Evolutionary conservation across 1,140 invertebrate genomes (phyloP).

Genomic region (Nixonia krombeini): DNA sequence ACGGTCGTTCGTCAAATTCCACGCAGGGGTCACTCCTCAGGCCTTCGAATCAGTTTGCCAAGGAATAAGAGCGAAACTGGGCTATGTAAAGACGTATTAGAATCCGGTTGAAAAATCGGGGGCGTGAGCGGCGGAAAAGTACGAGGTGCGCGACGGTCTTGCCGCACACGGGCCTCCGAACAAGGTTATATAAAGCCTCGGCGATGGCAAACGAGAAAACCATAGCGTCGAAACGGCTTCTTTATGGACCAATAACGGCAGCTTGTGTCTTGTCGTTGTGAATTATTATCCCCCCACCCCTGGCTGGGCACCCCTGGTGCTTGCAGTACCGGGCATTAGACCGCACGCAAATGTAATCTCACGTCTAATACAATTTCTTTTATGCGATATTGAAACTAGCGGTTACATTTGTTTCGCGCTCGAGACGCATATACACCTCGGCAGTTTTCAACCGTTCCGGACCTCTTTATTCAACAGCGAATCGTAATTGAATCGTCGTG

Average conservation of each 20-base stretch:
- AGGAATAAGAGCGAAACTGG: too few species aligned
- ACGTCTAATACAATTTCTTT: constrained; percentile 24
- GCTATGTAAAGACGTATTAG: too few species aligned
- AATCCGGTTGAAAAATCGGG: constrained; percentile 18
- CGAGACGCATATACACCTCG: too few species aligned
- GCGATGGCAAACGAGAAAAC: constrained; percentile 27
- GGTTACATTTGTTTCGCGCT: background rate
- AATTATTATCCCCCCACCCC: constrained; percentile 57
- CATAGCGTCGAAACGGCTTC: constrained; percentile 44
- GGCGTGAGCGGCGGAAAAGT: background rate
- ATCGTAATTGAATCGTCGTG: too few species aligned
- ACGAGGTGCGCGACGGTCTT: background rate
- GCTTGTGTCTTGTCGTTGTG: constrained; percentile 59
- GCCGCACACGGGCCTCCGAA: background rate
- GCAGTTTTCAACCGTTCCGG: too few species aligned
- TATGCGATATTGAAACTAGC: background rate
- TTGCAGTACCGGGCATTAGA: constrained; percentile 1
- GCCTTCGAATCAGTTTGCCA: too few species aligned
- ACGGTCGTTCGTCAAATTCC: too few species aligned
- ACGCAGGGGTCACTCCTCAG: too few species aligned
- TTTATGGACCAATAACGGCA: constrained; percentile 64
- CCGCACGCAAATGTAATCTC: constrained; percentile 19
- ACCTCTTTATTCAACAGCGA: too few species aligned
- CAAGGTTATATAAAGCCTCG: constrained; percentile 22
- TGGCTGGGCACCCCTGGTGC: too few species aligned